Conservation (phyloP, 2,113 vertebrate genomes). For the Tympanuchus pallidicinctus region DNA sequence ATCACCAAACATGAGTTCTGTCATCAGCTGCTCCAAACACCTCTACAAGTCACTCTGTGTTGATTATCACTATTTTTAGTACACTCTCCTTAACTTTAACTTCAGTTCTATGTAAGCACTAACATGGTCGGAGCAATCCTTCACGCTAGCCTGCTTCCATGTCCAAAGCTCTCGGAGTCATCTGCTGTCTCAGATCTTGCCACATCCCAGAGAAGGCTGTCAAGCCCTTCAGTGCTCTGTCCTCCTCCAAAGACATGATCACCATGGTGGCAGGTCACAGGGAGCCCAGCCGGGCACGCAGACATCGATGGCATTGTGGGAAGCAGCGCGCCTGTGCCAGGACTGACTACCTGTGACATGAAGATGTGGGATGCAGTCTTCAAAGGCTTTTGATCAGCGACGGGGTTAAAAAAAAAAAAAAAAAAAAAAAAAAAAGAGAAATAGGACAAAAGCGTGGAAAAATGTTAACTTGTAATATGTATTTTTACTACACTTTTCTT, state of each 20-base stretch:
- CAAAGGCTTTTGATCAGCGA: slow-evolving; percentile 61
- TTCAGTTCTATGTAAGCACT: background rate
- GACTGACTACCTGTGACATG: slow-evolving; percentile 35
- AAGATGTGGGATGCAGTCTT: slow-evolving; percentile 53
- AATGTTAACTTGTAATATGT: slow-evolving; percentile 87
- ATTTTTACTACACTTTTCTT: slow-evolving; percentile 91
- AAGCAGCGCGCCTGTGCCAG: slow-evolving; percentile 7
- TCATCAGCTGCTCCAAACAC: slow-evolving; percentile 31
- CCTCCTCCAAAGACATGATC: slow-evolving; percentile 45
- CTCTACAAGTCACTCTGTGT: background rate
- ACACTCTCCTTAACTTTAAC: slow-evolving; percentile 22
- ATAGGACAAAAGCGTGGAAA: slow-evolving; percentile 70
- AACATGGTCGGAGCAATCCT: background rate
- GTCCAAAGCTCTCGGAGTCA: background rate
- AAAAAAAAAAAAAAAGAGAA: slow-evolving; percentile 2
- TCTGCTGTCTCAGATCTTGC: background rate
- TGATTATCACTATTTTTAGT: background rate
- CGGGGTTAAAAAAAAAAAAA: slow-evolving; percentile 42
- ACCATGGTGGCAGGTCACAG: slow-evolving; percentile 9
- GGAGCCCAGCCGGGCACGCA: background rate
- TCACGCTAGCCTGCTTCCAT: slow-evolving; percentile 1
- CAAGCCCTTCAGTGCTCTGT: background rate
- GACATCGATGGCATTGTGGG: background rate
- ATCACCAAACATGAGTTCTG: background rate
- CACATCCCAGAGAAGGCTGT: background rate